Base-by-base conservation (phyloP, 2,113 vertebrate genomes). In the Kryptolebias marmoratus region DNA sequence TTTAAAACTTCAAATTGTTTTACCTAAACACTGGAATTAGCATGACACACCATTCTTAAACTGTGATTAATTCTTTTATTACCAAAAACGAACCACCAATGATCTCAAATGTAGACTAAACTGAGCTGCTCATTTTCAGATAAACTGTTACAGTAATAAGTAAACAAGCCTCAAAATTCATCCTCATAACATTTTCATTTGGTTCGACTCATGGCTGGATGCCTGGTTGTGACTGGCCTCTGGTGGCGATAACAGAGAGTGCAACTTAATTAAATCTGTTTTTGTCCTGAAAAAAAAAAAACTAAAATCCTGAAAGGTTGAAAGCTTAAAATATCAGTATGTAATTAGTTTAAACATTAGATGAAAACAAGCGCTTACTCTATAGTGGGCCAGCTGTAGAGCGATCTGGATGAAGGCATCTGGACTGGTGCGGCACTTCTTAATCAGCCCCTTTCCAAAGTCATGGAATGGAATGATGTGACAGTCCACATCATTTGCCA, bases 361-460 rank as follows among this genome's bases (percentile, higher is more conserved):
- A 16, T 11, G 1, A 6, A 57, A 1, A 42, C 16, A 0, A 62
- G 39, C 48, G 68, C 71, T 86, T 73, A 98, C 98, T 93, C 95
- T 94, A 79, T 94, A 98, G 76, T 99, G 96, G 9, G 98, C 97
- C 57, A 99, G 94, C 92, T 99, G 98, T 10, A 99, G 94, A 6
- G 95, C 93, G 0, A 98, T 94, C 73, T 99, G 98, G 67, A 99
- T 94, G 5, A 98, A 98, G 63, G 94, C 97, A 27, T 99, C 98
- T 0, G 98, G 98, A 75, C 98, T 99, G 11, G 94, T 97, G 79
- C 93, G 94, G 60, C 94, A 94, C 79, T 96, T 98, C 93, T 99
- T 99, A 83, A 99, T 97, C 62, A 95, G 72, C 2, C 95, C 97
- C 87, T 99, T 99, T 3, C 98, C 98, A 80, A 99, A 99, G 50